Conservation (phyloP, 2,888 invertebrate genomes). For the Allygus modestus region DNA sequence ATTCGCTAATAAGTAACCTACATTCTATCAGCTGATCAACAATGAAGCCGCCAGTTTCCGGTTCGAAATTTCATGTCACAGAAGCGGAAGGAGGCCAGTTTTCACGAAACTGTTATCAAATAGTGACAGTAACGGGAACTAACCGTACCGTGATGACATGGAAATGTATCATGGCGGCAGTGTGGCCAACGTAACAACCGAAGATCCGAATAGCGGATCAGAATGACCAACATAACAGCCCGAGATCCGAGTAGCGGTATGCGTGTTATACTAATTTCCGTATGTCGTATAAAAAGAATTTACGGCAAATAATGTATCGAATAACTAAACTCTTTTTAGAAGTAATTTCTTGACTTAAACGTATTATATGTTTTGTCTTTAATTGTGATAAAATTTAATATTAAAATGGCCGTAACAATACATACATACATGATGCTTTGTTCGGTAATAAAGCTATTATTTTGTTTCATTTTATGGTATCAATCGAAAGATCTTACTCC, state of each 20-base stretch:
- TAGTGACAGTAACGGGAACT: slow-evolving; percentile 4
- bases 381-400: no score
- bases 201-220: slow-evolving; percentile 26
- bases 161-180: slow-evolving; percentile 33
- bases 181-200: slow-evolving; percentile 25
- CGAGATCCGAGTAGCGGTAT: background rate
- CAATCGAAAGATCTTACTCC: no score
- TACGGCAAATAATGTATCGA: no score
- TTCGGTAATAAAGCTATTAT: no score
- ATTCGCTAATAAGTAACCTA: background rate
- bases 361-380: no score
- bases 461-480: no score
- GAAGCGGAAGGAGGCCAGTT: slow-evolving; percentile 9
- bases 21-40: slow-evolving; percentile 10
- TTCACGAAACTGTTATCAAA: slow-evolving; percentile 41
- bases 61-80: slow-evolving; percentile 19
- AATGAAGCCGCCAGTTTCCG: background rate
- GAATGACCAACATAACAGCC: slow-evolving; percentile 3
- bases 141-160: slow-evolving; percentile 11
- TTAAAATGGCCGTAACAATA: no score
- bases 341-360: no score
- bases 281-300: no score
- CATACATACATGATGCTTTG: no score
- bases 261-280: background rate
- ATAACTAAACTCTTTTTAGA: no score